Evolutionary conservation across 2,797 vertebrate genomes (phyloP), one percentile per base, ranked within the genome.

Genomic region (Dicrostonyx torquatus): DNA sequence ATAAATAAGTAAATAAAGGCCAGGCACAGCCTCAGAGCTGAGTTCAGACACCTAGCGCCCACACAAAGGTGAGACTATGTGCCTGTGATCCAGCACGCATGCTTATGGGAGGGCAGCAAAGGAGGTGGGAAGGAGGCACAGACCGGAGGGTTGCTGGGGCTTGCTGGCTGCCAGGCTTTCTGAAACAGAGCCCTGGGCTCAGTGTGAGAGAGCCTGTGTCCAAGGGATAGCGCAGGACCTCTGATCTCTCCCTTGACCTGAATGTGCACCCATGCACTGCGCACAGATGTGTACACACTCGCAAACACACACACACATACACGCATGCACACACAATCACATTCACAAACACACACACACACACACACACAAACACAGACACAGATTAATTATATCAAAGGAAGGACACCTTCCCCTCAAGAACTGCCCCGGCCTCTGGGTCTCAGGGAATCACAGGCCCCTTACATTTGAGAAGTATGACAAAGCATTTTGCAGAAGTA

Each of bases 401-500:
- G 15, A 93, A 84, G 31, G 12, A 8, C 18, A 68, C 14, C 76
- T 58, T 9, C 86, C 94, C 58, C 48, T 92, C n/a, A 80, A 50
- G 48, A 76, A 94, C 55, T 76, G 90, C 62, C 50, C 64, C 18
- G 20, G 26, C 37, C 86, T 97, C 94, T 89, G 95, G 94, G 94
- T 96, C 79, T 95, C 29, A 43, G 60, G 70, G 14, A 80, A 95
- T 91, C 76, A 24, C 78, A 96, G 90, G 2, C 0, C 93, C 0
- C 93, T 97, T 96, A 86, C 68, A 45, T 79, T 95, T 97, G 96
- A 95, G 87, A 87, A 31, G 87, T 62, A 79, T 48, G 85, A 55
- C 97, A 85, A 96, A 91, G 53, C 83, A 45, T 89, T 93, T 86
- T 83, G 85, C 82, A 93, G 86, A 95, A 85, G 89, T 93, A 94